These are phyloP conservation scores for Macrostomum cliftonense DNA, from an alignment of 2,888 invertebrate species.

Conservation along the genomic window DNA sequence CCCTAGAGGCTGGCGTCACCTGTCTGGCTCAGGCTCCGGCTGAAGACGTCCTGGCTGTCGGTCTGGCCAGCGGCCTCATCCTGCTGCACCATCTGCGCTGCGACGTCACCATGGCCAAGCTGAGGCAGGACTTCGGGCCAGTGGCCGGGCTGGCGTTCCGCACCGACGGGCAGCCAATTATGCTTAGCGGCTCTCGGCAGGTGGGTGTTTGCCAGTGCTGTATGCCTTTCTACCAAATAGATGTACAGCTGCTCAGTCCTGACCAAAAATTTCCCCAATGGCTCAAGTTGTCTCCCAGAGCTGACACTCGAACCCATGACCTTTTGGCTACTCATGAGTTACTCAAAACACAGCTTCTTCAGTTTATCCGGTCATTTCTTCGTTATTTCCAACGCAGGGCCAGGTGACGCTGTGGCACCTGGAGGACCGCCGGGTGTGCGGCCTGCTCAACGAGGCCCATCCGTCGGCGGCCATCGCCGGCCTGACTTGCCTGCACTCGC, in stretches of 20 bases:
- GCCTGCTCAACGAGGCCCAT: conserved; percentile 64
- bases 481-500: conserved; percentile 60
- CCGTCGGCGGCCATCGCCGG: conserved; percentile 50
- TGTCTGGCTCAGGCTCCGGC: conserved; percentile 52
- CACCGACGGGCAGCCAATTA: conserved; percentile 59
- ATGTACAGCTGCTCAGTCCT: too few relatives aligned
- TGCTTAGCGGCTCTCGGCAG: conserved; percentile 51
- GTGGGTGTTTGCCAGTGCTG: background rate
- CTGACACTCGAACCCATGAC: too few relatives aligned
- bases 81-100: conserved; percentile 66
- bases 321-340: too few relatives aligned
- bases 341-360: too few relatives aligned
- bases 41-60: conserved; percentile 71
- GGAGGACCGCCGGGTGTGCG: conserved; percentile 46
- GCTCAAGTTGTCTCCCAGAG: too few relatives aligned
- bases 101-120: conserved; percentile 62
- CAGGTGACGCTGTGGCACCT: conserved; percentile 84
- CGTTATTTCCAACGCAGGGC: conserved; percentile 43
- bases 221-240: background rate
- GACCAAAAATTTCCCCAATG: too few relatives aligned
- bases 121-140: conserved; percentile 74
- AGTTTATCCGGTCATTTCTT: too few relatives aligned
- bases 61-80: conserved; percentile 60
- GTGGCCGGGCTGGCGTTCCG: conserved; percentile 67
- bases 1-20: background rate